phyloP scores from a whole-genome alignment of 2,888 invertebrate species.

The Caradrina kadenii region DNA sequence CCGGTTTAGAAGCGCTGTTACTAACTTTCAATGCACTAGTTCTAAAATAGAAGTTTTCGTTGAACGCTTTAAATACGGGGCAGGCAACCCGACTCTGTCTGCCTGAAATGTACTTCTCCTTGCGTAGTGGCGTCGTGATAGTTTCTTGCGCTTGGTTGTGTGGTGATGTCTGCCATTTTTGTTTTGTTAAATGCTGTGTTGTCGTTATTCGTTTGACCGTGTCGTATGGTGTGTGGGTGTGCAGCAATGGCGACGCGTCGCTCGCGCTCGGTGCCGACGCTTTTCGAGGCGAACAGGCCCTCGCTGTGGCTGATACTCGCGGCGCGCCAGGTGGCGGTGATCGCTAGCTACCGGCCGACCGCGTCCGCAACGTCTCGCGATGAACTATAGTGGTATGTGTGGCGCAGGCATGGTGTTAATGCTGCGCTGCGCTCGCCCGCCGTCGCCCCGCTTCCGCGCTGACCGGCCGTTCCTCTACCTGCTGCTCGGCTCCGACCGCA shows the following conservation, averaged over 20 bases:
- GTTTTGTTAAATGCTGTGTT: conserved; percentile 39
- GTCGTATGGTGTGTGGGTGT: conserved; percentile 66
- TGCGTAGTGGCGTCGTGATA: neutral
- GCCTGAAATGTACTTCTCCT: neutral
- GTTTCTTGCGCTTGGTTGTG: conserved; percentile 9
- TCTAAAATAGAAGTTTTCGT: neutral
- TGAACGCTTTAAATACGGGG: neutral
- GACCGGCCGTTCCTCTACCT: conserved; percentile 86
- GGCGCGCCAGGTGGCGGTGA: conserved; percentile 62
- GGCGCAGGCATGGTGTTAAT: conserved; percentile 85
- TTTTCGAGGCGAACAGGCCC: conserved; percentile 78
- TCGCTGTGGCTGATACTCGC: conserved; percentile 79
- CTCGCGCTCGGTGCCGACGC: conserved; percentile 69
- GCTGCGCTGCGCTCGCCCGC: conserved; percentile 79
- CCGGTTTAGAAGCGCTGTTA: neutral
- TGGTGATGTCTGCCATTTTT: conserved; percentile 21
- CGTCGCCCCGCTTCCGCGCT: conserved; percentile 76
- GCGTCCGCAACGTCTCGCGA: conserved; percentile 58
- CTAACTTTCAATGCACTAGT: neutral
- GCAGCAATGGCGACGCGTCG: conserved; percentile 74
- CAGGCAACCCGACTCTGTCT: neutral
- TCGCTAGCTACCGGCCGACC: conserved; percentile 69
- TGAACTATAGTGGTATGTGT: conserved; percentile 75
- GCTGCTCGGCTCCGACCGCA: conserved; percentile 69
- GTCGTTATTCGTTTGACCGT: conserved; percentile 59